These are phyloP conservation scores for Idaea aversata DNA, from an alignment of 2,888 invertebrate species.

Conservation along the genomic window DNA sequence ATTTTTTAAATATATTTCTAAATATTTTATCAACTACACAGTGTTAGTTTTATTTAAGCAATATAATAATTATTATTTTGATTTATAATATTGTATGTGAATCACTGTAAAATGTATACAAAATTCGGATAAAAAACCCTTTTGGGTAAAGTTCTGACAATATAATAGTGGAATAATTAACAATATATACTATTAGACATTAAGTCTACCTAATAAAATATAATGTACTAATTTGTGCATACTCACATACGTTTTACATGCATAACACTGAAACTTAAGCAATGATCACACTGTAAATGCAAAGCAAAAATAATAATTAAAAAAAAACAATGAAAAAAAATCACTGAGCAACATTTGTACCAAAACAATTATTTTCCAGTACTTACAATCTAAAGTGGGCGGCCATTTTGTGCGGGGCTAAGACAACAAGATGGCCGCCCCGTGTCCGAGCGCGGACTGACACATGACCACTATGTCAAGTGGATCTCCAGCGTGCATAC, in stretches of 20 bases:
- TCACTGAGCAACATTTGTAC: constrained; percentile 61
- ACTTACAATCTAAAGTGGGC: constrained; percentile 68
- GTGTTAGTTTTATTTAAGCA: constrained; percentile 27
- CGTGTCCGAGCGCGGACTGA: constrained; percentile 18
- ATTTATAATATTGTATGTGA: constrained; percentile 35
- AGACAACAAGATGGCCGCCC: constrained; percentile 36
- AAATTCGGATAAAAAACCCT: constrained; percentile 56
- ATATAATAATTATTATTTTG: constrained; percentile 34
- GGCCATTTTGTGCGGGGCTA: constrained; percentile 59
- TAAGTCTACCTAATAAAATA: constrained; percentile 35
- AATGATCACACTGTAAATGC: constrained; percentile 76
- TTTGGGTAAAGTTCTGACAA: constrained; percentile 49
- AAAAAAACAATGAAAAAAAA: constrained; percentile 57
- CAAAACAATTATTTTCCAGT: constrained; percentile 64
- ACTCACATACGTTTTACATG: constrained; percentile 78
- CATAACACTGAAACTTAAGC: constrained; percentile 77
- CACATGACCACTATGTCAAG: constrained; percentile 35
- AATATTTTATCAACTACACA: constrained; percentile 15
- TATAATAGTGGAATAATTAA: constrained; percentile 35
- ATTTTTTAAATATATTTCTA: constrained; percentile 44
- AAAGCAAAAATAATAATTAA: constrained; percentile 61
- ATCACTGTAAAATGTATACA: constrained; percentile 41
- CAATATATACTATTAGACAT: constrained; percentile 49
- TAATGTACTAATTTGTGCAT: constrained; percentile 74
- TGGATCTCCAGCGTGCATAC: constrained; percentile 47